Base-by-base conservation (phyloP, 35 echinoderm and acorn worm genomes). In the Hemicentrotus pulcherrimus region DNA sequence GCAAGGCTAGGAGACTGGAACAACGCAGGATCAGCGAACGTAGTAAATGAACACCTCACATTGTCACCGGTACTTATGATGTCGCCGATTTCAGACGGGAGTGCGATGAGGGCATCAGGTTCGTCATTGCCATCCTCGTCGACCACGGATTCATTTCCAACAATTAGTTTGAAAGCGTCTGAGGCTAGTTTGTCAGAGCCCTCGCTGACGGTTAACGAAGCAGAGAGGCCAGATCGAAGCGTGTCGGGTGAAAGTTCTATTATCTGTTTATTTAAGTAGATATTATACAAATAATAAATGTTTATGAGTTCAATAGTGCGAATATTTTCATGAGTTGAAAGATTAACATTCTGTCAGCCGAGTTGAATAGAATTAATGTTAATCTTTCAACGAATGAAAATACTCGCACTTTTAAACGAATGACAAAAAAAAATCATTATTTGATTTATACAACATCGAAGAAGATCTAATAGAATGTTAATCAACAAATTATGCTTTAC, bases 41-140 rank as follows among this genome's bases (percentile, higher is more conserved):
- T 93, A 14, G 91, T 93, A 31, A 93, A 93, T 14, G 91, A 93
- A 48, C 45, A 58, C 30, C 91, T 47, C 22, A 93, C 91, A 47
- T 93, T 58, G 91, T 58, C 48, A 19, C 30, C n/a, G 2, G 46
- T n/a, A 33, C 47, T 31, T 11, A 93, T 58, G 48, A 58, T 46
- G 16, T 93, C 91, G 12, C 91, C 91, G 28, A 93, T 93, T 58
- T 58, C 46, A 8, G 91, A 9, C 22, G 91, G 91, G 46, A 93
- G 91, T 13, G 10, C n/a, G 48, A 93, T 58, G 91, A 93, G 45
- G 16, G 48, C 91, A 47, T 93, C 48, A 9, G 91, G 48, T 31
- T 31, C 91, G 48, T 93, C 48, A 13, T 32, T n/a, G 32, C 8
- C 91, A 48, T 47, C 91, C 6, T 47, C 46, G 86, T 30, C 9